A percentile compares a stretch with the other conserved stretches of the same genome.
These are phyloP conservation scores for Keiferia lycopersicella DNA, from an alignment of 2,888 invertebrate genomes.

Conservation along the genomic window DNA sequence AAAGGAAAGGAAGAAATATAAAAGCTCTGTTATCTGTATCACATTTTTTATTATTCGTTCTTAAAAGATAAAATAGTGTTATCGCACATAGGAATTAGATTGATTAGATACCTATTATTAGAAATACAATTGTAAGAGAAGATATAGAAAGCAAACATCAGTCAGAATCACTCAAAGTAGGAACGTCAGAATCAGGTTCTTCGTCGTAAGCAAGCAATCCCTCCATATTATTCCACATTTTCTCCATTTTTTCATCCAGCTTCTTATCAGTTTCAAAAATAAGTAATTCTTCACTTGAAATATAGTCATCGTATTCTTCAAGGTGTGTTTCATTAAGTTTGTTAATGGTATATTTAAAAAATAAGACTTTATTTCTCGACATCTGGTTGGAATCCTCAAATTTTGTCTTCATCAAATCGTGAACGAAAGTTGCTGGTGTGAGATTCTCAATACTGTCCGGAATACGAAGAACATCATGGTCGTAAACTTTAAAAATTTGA, in stretches of 20 bases:
- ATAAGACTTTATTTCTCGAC: no score
- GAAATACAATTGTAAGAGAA: no score
- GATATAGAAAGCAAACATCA: not conserved
- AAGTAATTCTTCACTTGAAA: not conserved
- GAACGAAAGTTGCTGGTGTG: slow-evolving; percentile 29
- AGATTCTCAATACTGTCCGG: slow-evolving; percentile 39
- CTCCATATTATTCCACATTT: not conserved
- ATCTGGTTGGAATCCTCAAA: not conserved
- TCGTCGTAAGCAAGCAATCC: not conserved
- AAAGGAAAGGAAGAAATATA: not conserved
- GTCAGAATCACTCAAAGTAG: slow-evolving; percentile 12
- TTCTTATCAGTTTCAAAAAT: not conserved
- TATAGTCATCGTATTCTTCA: not conserved
- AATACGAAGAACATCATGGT: slow-evolving; percentile 41
- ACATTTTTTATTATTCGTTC: no score
- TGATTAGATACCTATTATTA: no score
- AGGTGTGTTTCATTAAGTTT: not conserved
- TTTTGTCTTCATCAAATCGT: not conserved
- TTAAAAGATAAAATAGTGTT: no score
- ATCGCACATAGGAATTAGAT: no score
- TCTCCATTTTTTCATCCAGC: not conserved
- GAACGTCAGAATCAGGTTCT: not conserved
- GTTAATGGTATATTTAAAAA: no score
- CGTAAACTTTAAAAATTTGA: slow-evolving; percentile 34
- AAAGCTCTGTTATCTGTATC: no score